Evolutionary conservation across 2,797 vertebrate genomes (phyloP), one percentile per base, ranked within the genome.

Genomic region (Cephalopachus bancanus): DNA sequence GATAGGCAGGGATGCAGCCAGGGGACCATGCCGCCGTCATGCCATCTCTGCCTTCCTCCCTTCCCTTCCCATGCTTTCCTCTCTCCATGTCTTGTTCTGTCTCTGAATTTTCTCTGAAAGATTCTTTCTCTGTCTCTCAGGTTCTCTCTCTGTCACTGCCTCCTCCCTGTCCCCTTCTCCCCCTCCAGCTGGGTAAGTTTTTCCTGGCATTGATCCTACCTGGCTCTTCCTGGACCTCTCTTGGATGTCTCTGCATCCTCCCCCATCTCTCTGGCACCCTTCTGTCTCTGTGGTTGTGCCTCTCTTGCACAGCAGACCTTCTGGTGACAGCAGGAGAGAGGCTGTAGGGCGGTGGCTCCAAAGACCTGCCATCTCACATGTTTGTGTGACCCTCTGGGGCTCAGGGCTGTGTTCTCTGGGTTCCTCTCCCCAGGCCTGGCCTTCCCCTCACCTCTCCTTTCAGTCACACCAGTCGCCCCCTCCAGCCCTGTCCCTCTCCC

Each of bases 261-360:
- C n/a, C 49, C 55, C 0, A 0, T 71, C 0, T 78, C 14, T 22
- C 92, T 10, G 83, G 11, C 19, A 10, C 72, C 1, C 95, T 97
- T 96, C 88, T 94, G 64, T 81, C 93, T 94, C 94, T 94, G 94
- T 65, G n/a, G n/a, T 37, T 37, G 37, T 37, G 37, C 37, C 37
- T 89, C 75, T 83, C 74, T 94, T 59, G 44, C 78, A 37, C 37
- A 37, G 37, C 37, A 37, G 37, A 37, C 37, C 62, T n/a, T 33
- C 64, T 16, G 49, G 57, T 64, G 65, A 81, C 28, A 11, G 81
- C 19, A 44, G 76, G 30, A 51, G 49, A 57, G 10, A 16, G 76
- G 67, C 64, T 71, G 72, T 49, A 14, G 1, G 74, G 49, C 8
- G 19, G 14, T 37, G 55, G 37, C 26, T 30, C 51, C 16, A 24